Percentiles rank a stretch among this genome's conserved stretches.
Evolutionary conservation across 1,140 invertebrate species (phyloP).

Genomic region (Cydia fagiglandana): DNA sequence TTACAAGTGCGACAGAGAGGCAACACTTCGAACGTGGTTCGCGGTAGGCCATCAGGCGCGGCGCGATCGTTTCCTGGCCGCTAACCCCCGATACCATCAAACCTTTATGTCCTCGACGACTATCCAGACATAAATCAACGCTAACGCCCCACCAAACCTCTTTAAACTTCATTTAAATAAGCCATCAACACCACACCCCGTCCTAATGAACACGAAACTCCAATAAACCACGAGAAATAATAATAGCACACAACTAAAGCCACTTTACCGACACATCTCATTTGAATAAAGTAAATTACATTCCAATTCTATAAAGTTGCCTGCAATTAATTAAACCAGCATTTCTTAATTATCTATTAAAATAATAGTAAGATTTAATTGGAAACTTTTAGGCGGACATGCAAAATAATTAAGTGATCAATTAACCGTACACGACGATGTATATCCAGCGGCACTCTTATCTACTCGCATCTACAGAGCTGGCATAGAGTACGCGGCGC

Average conservation of each 20-base stretch:
- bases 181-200: conserved; percentile 57
- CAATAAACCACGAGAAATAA: conserved; percentile 74
- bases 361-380: conserved; percentile 73
- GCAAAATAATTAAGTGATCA: conserved; percentile 75
- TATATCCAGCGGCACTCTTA: conserved; percentile 53
- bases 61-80: conserved; percentile 71
- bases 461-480: conserved; percentile 52
- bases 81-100: conserved; percentile 73
- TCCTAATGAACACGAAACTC: conserved; percentile 70
- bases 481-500: conserved; percentile 44
- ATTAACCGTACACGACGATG: conserved; percentile 63
- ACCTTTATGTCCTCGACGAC: conserved; percentile 59
- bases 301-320: conserved; percentile 61
- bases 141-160: conserved; percentile 55
- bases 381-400: conserved; percentile 65
- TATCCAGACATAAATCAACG: conserved; percentile 68
- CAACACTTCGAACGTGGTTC: no score
- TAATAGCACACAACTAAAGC: conserved; percentile 71
- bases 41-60: no score
- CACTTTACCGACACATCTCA: conserved; percentile 63
- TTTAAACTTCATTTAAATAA: conserved; percentile 72
- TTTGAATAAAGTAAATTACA: conserved; percentile 76
- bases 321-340: conserved; percentile 68
- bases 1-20: no score
- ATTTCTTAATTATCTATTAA: conserved; percentile 75